Base-by-base conservation (phyloP, 2,888 invertebrate genomes). In the Chrysolina oricalcia region DNA sequence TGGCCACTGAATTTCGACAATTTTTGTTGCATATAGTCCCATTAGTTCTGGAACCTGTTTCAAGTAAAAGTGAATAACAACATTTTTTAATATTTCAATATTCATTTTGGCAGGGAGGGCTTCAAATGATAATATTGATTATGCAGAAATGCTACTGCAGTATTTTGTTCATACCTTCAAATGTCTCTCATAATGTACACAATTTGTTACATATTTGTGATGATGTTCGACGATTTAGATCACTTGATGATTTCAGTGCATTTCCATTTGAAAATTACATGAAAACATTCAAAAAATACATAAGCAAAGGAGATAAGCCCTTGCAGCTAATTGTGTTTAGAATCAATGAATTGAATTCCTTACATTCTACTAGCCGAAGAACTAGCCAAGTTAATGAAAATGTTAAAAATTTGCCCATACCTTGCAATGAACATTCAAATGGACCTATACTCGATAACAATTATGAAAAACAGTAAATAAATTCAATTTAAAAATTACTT, bases 1-100 rank as follows among this genome's bases (percentile, higher is more conserved):
- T 66, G 53, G 71, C 71, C 35, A 72, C 65, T 0, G 50, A 72
- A 53, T 72, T 65, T 72, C 17, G 72, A 19, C 43, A 65, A 43
- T 72, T 72, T 66, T 27, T 72, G 5, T 23, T 72, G 5, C 59
- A 72, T 66, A 50, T 56, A 41, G 72, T 66, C 10, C 65, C 66
- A 41, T 56, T 65, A 40, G 50, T 72, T 3, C 65, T 72, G 3
- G n/a, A 64, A 64, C 11, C 27, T n/a, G 48, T 50, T 23, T 35
- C 27, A 15, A 19, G 21, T 27, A 35, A 27, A 50, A 50, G 13
- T 50, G 53, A 67, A 50, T 67, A 67, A 11, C 23, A 35, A 67
- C 43, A 53, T 46, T 67, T 67, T 50, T 35, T 67, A 53, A 50
- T 53, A n/a, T 53, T 67, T 15, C 67, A 3, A 67, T 23, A 9